Percentiles rank a stretch among this genome's conserved stretches.
Evolutionary conservation across 2,113 vertebrate genomes (phyloP).

Genomic region (Psephotus haematonotus): DNA sequence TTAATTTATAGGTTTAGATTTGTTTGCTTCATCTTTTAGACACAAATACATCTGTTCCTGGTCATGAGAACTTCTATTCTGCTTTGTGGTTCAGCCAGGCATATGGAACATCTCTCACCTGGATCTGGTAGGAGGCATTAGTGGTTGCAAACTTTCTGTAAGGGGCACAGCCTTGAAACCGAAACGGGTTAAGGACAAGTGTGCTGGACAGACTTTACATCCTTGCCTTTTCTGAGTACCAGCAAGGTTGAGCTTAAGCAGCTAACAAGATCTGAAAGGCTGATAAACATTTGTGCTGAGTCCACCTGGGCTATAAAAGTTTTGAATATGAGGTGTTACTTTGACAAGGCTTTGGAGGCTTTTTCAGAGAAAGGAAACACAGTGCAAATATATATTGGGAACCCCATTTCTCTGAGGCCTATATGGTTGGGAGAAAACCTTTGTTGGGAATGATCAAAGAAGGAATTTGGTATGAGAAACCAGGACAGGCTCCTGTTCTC

Average conservation of each 20-base stretch:
- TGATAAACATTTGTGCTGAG: not conserved
- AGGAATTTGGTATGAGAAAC: not conserved
- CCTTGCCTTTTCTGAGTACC: not conserved
- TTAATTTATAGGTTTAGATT: conserved; percentile 6
- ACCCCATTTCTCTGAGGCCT: not conserved
- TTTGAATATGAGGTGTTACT: not conserved
- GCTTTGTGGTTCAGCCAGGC: not conserved
- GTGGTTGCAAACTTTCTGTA: not conserved
- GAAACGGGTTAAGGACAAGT: not conserved
- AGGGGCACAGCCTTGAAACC: not conserved
- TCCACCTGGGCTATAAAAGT: not conserved
- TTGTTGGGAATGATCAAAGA: not conserved
- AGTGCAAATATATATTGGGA: not conserved
- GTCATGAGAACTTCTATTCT: not conserved
- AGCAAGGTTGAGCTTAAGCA: not conserved
- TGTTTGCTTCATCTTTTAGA: conserved; percentile 2
- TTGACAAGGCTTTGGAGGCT: not conserved
- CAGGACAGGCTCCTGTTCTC: not conserved
- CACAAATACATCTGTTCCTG: not conserved
- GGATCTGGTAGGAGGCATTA: not conserved
- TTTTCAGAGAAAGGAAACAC: not conserved
- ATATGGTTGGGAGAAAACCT: not conserved
- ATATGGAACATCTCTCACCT: not conserved
- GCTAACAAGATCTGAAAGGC: not conserved
- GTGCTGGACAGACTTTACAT: not conserved